These are phyloP conservation scores for Heterotis niloticus DNA, from an alignment of 2,113 vertebrate genomes.

Conservation along the genomic window DNA sequence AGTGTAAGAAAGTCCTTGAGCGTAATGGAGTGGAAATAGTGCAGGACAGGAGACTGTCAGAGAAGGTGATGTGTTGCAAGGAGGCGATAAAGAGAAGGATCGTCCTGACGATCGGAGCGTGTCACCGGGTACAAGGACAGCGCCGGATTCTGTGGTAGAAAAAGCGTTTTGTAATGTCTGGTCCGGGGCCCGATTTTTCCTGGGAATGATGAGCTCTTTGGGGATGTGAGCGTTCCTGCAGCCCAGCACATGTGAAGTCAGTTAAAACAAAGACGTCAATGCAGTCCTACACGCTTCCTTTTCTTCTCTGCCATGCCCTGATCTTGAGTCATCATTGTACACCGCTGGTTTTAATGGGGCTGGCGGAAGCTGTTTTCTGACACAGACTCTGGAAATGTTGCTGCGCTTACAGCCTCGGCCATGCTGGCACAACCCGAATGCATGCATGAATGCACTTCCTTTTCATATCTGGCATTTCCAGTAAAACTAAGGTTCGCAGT, in stretches of 20 bases:
- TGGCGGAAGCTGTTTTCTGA: not conserved
- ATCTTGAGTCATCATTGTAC: not conserved
- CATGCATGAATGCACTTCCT: too few relatives aligned
- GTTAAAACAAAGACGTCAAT: constrained; percentile 15
- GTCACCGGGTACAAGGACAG: constrained; percentile 10
- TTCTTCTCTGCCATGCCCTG: not conserved
- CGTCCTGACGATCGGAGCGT: constrained; percentile 33
- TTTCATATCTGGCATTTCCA: too few relatives aligned
- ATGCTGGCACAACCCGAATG: too few relatives aligned
- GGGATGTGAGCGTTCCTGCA: not conserved
- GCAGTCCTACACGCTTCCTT: constrained; percentile 1
- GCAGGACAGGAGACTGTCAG: not conserved
- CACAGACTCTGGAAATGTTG: constrained; percentile 8
- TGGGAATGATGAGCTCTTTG: not conserved
- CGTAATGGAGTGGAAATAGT: not conserved
- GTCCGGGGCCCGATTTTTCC: constrained; percentile 9
- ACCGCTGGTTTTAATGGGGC: constrained; percentile 10
- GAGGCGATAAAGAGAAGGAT: constrained; percentile 18
- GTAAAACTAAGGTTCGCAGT: too few relatives aligned
- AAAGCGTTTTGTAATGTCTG: constrained; percentile 28
- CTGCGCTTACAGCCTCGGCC: not conserved
- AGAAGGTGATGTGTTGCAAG: not conserved
- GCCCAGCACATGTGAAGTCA: constrained; percentile 16
- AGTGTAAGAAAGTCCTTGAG: constrained; percentile 8
- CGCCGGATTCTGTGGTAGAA: constrained; percentile 19